These are phyloP conservation scores for Operophtera brumata DNA, from an alignment of 2,888 invertebrate genomes.

Conservation along the genomic window DNA sequence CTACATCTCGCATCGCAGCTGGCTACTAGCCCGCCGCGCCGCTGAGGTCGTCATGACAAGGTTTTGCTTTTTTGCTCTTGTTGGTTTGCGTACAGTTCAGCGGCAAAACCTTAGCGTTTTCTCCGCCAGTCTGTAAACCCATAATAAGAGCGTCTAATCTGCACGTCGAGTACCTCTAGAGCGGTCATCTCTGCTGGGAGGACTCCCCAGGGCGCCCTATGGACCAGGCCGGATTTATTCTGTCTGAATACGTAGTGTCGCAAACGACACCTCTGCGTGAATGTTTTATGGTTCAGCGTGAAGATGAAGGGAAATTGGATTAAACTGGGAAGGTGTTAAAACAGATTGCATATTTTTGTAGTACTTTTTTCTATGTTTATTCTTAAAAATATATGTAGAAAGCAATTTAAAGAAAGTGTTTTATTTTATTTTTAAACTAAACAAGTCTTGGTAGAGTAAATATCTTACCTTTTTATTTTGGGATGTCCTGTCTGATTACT, in stretches of 20 bases:
- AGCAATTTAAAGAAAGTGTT: too few species aligned
- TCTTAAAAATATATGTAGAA: too few species aligned
- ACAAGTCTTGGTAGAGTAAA: too few species aligned
- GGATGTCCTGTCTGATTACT: too few species aligned
- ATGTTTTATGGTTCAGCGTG: slow-evolving; percentile 61
- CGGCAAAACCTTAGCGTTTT: slow-evolving; percentile 31
- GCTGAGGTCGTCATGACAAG: too few species aligned
- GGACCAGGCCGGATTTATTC: slow-evolving; percentile 74
- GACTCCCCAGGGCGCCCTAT: slow-evolving; percentile 74
- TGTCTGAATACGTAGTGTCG: slow-evolving; percentile 62
- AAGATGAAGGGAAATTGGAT: slow-evolving; percentile 58
- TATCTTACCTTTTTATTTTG: too few species aligned
- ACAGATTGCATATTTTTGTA: slow-evolving; percentile 9
- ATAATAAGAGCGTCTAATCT: slow-evolving; percentile 68
- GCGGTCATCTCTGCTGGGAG: slow-evolving; percentile 76
- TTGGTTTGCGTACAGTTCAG: too few species aligned
- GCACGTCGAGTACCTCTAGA: slow-evolving; percentile 70
- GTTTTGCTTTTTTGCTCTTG: too few species aligned
- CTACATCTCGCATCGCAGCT: too few species aligned
- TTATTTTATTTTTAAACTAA: too few species aligned
- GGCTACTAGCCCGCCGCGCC: too few species aligned
- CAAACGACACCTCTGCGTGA: slow-evolving; percentile 68
- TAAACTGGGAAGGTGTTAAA: slow-evolving; percentile 46
- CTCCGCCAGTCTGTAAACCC: slow-evolving; percentile 45
- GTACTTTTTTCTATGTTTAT: background rate